Evolutionary conservation across 2,888 invertebrate species (phyloP), one percentile per base, ranked within the genome.

Genomic region (Troglohyphantes excavatus): DNA sequence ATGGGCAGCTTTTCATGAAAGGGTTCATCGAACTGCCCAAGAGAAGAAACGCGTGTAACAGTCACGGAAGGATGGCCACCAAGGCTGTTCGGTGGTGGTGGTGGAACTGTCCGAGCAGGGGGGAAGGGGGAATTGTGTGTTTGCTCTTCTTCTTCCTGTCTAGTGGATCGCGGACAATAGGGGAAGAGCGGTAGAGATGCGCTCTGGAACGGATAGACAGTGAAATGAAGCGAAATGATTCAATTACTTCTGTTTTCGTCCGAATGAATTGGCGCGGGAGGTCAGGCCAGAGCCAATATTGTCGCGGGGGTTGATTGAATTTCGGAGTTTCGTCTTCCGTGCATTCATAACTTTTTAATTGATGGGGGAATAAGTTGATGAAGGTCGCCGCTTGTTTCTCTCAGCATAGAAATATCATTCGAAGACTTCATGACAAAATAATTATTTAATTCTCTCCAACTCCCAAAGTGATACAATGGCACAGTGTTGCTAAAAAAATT

Each of bases 21-120:
- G 67, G 75, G 84, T 84, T 84, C 84, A 84, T 84, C 84, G 84
- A 84, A 84, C 84, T 46, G 53, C 73, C n/a, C 23, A 23, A 2
- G 67, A 79, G 53, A 33, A 78, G 68, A 68, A 59, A 70, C 75
- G 73, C 84, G 84, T 65, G 84, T 53, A 19, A 19, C 23, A 29
- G 84, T 84, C 84, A 84, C 84, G 75, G 27, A 46, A 67, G 75
- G 43, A 21, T 67, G 84, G 53, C 75, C 84, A 67, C 53, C 33
- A 33, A 23, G 61, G 19, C 39, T 70, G 26, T 70, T 27, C n/a
- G 53, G 33, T 61, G 19, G 59, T n/a, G 11, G 33, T 68, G n/a
- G n/a, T n/a, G n/a, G n/a, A n/a, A n/a, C n/a, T 70, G 29, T 53
- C 53, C 23, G 26, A 46, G n/a, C n/a, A n/a, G n/a, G n/a, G n/a